Conservation (phyloP, 2,888 invertebrate genomes). For the Salticus scenicus region DNA sequence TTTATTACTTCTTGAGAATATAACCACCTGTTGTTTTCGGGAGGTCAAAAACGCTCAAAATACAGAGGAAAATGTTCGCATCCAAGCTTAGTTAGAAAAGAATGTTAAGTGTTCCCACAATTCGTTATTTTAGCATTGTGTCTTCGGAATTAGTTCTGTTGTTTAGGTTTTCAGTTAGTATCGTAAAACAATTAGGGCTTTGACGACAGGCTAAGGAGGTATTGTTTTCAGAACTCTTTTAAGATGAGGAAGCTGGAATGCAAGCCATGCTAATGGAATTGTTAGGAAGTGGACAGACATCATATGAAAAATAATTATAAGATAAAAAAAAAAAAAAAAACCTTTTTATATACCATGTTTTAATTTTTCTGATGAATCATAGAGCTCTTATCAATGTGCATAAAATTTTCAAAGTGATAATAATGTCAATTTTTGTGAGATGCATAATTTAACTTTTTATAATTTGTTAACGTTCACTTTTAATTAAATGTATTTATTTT, state of each 20-base stretch:
- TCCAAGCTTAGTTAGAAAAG: conserved; percentile 6
- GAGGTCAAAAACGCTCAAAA: conserved; percentile 60
- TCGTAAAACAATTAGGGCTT: conserved; percentile 57
- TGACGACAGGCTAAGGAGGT: conserved; percentile 53
- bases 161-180: conserved; percentile 11
- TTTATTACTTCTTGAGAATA: conserved; percentile 61
- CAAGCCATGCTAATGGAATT: conserved; percentile 32
- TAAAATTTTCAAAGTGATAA: too few species aligned
- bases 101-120: conserved; percentile 52
- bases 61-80: conserved; percentile 38
- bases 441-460: too few species aligned
- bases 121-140: conserved; percentile 60
- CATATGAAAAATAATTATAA: too few species aligned
- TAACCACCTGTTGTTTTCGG: conserved; percentile 55
- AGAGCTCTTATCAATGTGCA: too few species aligned
- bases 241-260: conserved; percentile 31
- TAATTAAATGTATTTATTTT: too few species aligned
- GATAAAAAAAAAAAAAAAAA: too few species aligned
- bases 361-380: too few species aligned
- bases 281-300: conserved; percentile 3
- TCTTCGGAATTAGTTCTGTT: conserved; percentile 33
- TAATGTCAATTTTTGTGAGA: too few species aligned
- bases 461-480: too few species aligned
- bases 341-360: too few species aligned
- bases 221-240: conserved; percentile 34